phyloP scores from a whole-genome alignment of 2,113 vertebrate species.

The Pycnonotus jocosus region DNA sequence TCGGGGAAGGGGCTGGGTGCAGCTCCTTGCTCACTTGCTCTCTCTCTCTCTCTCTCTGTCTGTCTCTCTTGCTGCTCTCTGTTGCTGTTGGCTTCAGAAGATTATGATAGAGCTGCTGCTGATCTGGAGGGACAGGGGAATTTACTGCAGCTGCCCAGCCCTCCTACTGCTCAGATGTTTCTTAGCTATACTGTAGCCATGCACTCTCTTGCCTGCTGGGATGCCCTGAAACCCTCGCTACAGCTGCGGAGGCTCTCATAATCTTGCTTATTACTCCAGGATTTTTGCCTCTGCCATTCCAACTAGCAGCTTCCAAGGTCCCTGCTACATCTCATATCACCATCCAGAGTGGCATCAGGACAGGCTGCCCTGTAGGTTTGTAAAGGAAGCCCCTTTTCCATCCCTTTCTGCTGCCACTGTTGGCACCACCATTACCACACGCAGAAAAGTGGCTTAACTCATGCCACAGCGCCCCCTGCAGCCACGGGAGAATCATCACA shows the following conservation, averaged over 20 bases:
- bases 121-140: too few relatives aligned
- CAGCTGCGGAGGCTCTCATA: not conserved
- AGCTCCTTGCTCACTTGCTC: not conserved
- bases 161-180: too few relatives aligned
- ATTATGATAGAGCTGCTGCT: not conserved
- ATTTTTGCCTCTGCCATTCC: not conserved
- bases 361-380: not conserved
- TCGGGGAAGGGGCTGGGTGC: not conserved
- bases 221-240: not conserved
- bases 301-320: not conserved
- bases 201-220: too few relatives aligned
- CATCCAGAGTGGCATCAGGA: not conserved
- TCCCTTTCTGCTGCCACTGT: not conserved
- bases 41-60: too few relatives aligned
- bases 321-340: not conserved
- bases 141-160: not conserved
- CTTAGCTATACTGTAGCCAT: not conserved
- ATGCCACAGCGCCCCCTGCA: not conserved
- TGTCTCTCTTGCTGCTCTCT: not conserved
- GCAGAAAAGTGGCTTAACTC: fast-evolving
- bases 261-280: not conserved
- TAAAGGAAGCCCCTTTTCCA: not conserved
- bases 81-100: not conserved
- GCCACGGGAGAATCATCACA: not conserved
- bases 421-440: not conserved